Evolutionary conservation across 2,797 vertebrate species (phyloP).

Genomic region (Australoheros facetus): DNA sequence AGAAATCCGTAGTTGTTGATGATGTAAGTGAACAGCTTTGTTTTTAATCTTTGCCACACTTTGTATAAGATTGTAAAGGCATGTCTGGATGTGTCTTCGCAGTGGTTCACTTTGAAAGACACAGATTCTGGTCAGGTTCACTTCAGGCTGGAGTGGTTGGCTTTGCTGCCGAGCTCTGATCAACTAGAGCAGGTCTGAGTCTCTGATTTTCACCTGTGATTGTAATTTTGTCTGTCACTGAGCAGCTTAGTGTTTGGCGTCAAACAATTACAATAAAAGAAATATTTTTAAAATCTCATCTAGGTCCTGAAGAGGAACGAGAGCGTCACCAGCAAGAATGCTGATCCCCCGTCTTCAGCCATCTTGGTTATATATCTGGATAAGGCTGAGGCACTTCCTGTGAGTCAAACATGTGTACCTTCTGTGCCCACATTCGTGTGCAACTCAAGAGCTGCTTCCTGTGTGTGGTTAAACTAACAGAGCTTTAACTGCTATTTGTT

Average conservation of each 20-base stretch:
- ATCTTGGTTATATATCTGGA: conserved; percentile 92
- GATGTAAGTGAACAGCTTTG: conserved; percentile 79
- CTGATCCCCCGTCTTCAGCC: conserved; percentile 86
- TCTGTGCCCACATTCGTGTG: conserved; percentile 11
- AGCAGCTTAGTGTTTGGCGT: background rate
- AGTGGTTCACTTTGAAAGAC: conserved; percentile 92
- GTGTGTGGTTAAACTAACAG: conserved; percentile 47
- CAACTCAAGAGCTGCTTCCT: conserved; percentile 56
- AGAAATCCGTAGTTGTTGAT: conserved; percentile 84
- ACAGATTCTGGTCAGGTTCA: conserved; percentile 85
- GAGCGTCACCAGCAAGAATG: conserved; percentile 74
- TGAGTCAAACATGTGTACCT: conserved; percentile 77
- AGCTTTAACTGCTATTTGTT: conserved; percentile 41
- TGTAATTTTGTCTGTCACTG: background rate
- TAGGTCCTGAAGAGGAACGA: conserved; percentile 88
- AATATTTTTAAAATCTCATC: background rate
- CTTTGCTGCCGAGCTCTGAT: conserved; percentile 80
- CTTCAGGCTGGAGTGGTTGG: conserved; percentile 90
- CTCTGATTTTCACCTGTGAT: background rate
- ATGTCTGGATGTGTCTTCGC: conserved; percentile 17
- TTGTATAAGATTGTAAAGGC: background rate
- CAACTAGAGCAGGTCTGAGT: conserved; percentile 85
- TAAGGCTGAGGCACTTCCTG: conserved; percentile 93
- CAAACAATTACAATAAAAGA: background rate
- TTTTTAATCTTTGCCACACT: background rate